Base-by-base conservation (phyloP, 2,113 vertebrate species). In the Scatophagus argus region DNA sequence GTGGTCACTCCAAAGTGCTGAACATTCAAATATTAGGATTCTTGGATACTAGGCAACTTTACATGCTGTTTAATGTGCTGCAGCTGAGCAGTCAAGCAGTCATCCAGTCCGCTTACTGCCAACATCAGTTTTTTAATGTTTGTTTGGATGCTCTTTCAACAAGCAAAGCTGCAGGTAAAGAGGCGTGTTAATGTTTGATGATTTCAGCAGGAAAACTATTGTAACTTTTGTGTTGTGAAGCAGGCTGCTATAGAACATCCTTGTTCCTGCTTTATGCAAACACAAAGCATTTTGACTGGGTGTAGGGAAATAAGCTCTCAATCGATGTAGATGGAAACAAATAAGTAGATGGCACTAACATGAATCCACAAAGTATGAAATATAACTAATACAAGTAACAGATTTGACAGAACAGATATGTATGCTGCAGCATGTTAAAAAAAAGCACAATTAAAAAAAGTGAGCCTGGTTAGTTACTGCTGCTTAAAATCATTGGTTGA, bases 381-480 rank as follows among this genome's bases (percentile, higher is more conserved):
- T 14, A 49, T 36, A 7, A 29, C 17, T 41, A 31, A 11, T 16
- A 34, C 43, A 38, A 1, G 17, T 32, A 4, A 14, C 12, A 36
- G n/a, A 21, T 66, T 67, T 60, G 55, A 54, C 11, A 64, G 23
- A 78, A 1, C 60, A 63, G 58, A 23, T 38, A 39, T 60, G n/a
- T 23, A 59, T 38, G 39, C 38, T 39, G 43, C 25, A 19, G 41
- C 2, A 36, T n/a, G 34, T 31, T 21, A 63, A 25, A 5, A 36
- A 23, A 16, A 39, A 25, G 12, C 27, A 38, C 17, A 27, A 21
- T 77, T 51, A n/a, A n/a, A n/a, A n/a, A n/a, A n/a, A n/a, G n/a
- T n/a, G n/a, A n/a, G n/a, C n/a, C n/a, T n/a, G n/a, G n/a, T n/a
- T n/a, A n/a, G n/a, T n/a, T n/a, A n/a, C n/a, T n/a, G n/a, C n/a